These are phyloP conservation scores for Isaurus tuberculatus DNA, from an alignment of 92 coral and sea anemone genomes.

Conservation along the genomic window DNA sequence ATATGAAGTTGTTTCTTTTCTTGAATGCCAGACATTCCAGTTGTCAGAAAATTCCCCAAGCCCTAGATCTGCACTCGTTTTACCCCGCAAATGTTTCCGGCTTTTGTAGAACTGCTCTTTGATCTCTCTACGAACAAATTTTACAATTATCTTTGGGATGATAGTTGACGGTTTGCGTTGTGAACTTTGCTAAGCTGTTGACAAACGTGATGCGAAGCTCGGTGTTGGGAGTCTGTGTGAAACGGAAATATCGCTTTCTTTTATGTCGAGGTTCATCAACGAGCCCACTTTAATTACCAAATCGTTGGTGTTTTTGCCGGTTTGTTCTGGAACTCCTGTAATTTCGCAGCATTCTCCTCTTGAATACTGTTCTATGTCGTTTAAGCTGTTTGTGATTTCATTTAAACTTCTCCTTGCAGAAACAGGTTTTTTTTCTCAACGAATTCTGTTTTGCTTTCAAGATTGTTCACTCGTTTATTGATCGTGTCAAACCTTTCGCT, in stretches of 20 bases:
- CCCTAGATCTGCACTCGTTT: constrained; percentile 44
- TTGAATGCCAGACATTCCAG: constrained; percentile 26
- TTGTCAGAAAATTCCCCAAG: too few species aligned
- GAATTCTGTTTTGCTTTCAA: background rate
- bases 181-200: background rate
- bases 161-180: background rate
- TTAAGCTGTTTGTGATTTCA: too few species aligned
- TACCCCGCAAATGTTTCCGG: constrained; percentile 19
- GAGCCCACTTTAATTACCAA: background rate
- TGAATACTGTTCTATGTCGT: constrained; percentile 35
- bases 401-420: constrained; percentile 29
- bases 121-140: too few species aligned
- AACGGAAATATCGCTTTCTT: background rate
- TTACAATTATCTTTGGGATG: constrained; percentile 50
- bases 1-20: background rate
- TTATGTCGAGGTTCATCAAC: background rate
- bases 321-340: constrained; percentile 26
- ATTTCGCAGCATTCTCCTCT: constrained; percentile 37
- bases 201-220: background rate
- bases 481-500: constrained; percentile 5
- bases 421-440: background rate
- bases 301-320: background rate
- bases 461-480: background rate
- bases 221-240: background rate
- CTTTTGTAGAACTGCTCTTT: constrained; percentile 27